These are phyloP conservation scores for Rhineura floridana DNA, from an alignment of 2,113 vertebrate species.

Conservation along the genomic window DNA sequence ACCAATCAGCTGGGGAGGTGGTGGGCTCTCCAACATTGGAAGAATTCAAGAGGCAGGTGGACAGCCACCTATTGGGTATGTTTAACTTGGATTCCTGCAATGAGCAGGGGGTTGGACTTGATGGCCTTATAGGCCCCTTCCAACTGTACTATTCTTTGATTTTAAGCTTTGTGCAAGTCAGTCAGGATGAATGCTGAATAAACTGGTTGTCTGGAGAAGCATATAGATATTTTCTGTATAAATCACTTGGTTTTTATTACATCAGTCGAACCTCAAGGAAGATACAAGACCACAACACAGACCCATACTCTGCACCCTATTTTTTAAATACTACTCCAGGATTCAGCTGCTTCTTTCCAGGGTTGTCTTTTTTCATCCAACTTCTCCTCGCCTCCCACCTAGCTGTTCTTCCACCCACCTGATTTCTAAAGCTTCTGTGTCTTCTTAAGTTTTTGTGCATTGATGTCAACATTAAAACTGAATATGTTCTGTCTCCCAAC, in stretches of 20 bases:
- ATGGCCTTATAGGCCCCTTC: no score
- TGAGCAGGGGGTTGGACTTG: no score
- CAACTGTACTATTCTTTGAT: no score
- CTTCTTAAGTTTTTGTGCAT: slow-evolving; percentile 70
- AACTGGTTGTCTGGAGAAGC: no score
- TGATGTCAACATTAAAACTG: slow-evolving; percentile 65
- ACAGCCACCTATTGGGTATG: no score
- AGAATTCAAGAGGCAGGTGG: no score
- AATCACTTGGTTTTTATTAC: background rate
- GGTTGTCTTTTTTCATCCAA: slow-evolving; percentile 56
- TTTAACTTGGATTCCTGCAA: no score
- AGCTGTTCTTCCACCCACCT: slow-evolving; percentile 63
- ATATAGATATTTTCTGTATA: background rate
- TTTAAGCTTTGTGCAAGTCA: no score
- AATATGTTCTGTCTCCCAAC: slow-evolving; percentile 72
- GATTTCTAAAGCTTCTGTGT: slow-evolving; percentile 61
- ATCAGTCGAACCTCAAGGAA: background rate
- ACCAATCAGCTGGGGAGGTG: no score
- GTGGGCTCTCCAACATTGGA: no score
- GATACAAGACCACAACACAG: background rate
- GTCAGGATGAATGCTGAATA: no score
- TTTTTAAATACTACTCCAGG: slow-evolving; percentile 44
- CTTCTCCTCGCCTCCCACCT: slow-evolving; percentile 54
- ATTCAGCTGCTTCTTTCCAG: slow-evolving; percentile 31
- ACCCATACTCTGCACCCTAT: slow-evolving; percentile 45